Base-by-base conservation (phyloP, 2,888 invertebrate species). In the Meghimatium bilineatum region DNA sequence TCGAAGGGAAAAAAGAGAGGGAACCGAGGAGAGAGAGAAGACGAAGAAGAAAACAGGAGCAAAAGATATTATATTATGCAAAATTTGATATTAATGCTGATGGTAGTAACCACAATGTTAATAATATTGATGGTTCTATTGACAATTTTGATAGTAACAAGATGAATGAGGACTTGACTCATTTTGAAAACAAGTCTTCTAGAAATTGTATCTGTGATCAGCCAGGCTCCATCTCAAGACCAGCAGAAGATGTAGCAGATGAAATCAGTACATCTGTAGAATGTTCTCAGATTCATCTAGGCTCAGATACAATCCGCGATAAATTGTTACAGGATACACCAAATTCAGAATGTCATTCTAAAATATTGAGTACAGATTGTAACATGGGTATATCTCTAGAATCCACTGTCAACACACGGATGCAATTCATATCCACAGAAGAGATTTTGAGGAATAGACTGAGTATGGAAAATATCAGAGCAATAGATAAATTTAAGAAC, bases 401-500 rank as follows among this genome's bases (percentile, higher is more conserved):
- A 14, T 23, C 38, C 0, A 72, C 52, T 29, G 60, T 81, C 0
- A 38, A 17, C 26, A 32, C n/a, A 60, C 72, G 63, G 14, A 20
- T 81, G 14, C 69, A 72, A 2, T 49, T 81, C 2, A 23, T 92
- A 71, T 88, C 91, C 17, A 87, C 88, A 78, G 88, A 89, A 14
- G 88, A 87, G 12, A 91, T 93, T 32, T 81, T 80, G 26, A 85
- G 85, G 60, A 89, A 90, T 78, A 89, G 89, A 86, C 87, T 92
- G 0, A 88, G 88, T 20, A 12, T 84, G 29, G 90, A 90, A 0
- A 89, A 92, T 56, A 90, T 93, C 29, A 88, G 85, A 79, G 77
- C 88, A 38, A 67, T 92, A 38, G 89, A 90, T 17, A 87, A 89
- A 69, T 93, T 93, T 88, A 88, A 88, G 52, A 89, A 90, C 72